Conservation (phyloP, 2,113 vertebrate genomes). For the Lycaon pictus region DNA sequence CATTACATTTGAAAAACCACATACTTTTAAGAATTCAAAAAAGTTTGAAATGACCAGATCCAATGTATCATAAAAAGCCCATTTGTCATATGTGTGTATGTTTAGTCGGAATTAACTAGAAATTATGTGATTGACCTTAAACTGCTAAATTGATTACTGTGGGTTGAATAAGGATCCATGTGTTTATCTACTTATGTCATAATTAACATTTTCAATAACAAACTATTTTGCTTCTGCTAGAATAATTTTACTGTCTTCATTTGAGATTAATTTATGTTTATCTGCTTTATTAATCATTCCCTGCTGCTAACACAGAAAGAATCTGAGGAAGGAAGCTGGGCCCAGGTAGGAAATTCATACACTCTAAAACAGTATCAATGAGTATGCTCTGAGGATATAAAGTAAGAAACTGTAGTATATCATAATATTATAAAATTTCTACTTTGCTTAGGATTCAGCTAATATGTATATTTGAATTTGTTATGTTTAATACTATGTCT, state of each 20-base stretch:
- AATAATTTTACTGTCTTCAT: constrained; percentile 60
- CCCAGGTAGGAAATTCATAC: constrained; percentile 91
- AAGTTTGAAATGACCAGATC: background rate
- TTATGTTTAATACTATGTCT: background rate
- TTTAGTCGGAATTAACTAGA: constrained; percentile 30
- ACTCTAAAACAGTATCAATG: background rate
- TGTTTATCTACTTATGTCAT: constrained; percentile 39
- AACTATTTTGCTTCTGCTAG: constrained; percentile 64
- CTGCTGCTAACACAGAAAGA: constrained; percentile 91
- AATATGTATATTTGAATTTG: background rate
- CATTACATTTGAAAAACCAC: background rate
- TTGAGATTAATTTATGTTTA: constrained; percentile 81
- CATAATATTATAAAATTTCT: background rate
- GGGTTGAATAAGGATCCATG: background rate
- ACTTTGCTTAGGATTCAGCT: constrained; percentile 5
- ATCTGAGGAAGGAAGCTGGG: constrained; percentile 99
- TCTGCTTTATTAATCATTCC: constrained; percentile 81
- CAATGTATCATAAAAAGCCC: background rate
- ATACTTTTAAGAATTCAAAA: background rate
- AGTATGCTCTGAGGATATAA: background rate
- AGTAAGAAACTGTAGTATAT: constrained; percentile 16
- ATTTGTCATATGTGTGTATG: background rate
- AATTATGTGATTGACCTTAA: background rate
- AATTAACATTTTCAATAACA: constrained; percentile 41
- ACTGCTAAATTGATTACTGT: background rate